Conservation (phyloP, 2,888 invertebrate species). For the Embidobia sp. region DNA sequence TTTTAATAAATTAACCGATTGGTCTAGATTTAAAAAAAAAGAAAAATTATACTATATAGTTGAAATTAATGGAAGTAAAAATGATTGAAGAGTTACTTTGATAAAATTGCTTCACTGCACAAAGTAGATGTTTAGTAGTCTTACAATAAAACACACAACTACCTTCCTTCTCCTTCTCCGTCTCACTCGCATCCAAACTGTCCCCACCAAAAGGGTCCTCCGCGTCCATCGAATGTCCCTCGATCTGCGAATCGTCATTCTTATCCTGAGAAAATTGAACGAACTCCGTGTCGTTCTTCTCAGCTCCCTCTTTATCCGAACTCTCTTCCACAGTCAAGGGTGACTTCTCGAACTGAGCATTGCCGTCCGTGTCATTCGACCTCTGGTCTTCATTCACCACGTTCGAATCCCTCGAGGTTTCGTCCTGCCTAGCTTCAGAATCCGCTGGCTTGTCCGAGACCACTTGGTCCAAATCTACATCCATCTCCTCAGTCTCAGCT, state of each 20-base stretch:
- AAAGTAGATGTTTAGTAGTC: too few relatives aligned
- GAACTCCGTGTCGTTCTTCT: conserved; percentile 75
- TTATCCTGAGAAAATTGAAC: conserved; percentile 77
- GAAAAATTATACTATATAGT: too few relatives aligned
- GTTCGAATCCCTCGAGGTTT: conserved; percentile 10
- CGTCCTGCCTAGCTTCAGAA: conserved; percentile 3
- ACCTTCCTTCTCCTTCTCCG: conserved; percentile 70
- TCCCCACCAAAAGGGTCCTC: conserved; percentile 79
- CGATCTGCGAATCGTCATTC: conserved; percentile 75
- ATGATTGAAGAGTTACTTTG: too few relatives aligned
- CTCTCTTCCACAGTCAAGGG: conserved; percentile 22
- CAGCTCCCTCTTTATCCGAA: conserved; percentile 15
- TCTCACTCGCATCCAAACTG: conserved; percentile 71
- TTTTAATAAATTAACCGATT: too few relatives aligned
- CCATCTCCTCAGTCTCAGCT: conserved; percentile 45
- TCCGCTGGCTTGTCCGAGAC: conserved; percentile 1
- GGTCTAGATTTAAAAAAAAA: too few relatives aligned
- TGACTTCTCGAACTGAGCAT: conserved; percentile 28
- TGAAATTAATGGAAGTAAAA: too few relatives aligned
- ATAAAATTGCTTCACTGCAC: too few relatives aligned
- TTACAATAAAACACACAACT: too few relatives aligned
- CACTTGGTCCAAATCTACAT: conserved; percentile 16
- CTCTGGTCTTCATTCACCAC: conserved; percentile 26
- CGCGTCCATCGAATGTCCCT: conserved; percentile 76
- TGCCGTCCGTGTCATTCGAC: conserved; percentile 32